Percentiles rank a stretch among this genome's conserved stretches.
phyloP scores from a whole-genome alignment of 2,888 invertebrate genomes.

The Ophraella communa region DNA sequence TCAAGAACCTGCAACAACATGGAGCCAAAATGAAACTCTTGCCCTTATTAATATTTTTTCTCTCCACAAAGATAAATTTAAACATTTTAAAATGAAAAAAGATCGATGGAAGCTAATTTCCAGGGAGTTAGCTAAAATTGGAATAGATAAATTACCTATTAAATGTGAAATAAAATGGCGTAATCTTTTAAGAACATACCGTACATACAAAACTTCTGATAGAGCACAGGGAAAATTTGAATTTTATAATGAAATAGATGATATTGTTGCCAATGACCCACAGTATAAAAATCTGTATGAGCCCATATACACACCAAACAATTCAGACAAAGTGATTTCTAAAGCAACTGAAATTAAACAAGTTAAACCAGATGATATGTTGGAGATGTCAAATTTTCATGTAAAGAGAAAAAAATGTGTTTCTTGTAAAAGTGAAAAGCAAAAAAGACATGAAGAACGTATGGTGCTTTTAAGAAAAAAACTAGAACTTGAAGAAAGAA shows the following conservation, averaged over 20 bases:
- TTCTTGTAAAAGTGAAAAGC: constrained; percentile 28
- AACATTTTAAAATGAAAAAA: constrained; percentile 23
- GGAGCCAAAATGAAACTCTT: constrained; percentile 31
- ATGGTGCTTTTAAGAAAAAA: constrained; percentile 30
- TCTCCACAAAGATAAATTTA: constrained; percentile 28
- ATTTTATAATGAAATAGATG: constrained; percentile 30
- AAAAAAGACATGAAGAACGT: constrained; percentile 31
- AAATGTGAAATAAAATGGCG: constrained; percentile 36
- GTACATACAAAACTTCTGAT: constrained; percentile 23
- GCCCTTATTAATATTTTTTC: constrained; percentile 33
- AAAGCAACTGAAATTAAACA: background rate
- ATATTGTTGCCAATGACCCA: constrained; percentile 28
- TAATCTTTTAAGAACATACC: constrained; percentile 27
- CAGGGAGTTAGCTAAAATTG: constrained; percentile 28
- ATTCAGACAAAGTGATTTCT: background rate
- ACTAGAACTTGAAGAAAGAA: constrained; percentile 31
- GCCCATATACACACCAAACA: background rate
- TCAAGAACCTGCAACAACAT: constrained; percentile 21
- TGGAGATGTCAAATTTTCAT: background rate
- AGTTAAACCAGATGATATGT: background rate
- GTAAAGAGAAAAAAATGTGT: constrained; percentile 17
- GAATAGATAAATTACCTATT: constrained; percentile 28
- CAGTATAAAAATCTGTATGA: constrained; percentile 7
- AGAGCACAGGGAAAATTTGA: constrained; percentile 30
- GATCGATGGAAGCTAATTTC: constrained; percentile 29